phyloP scores from a whole-genome alignment of 1,140 invertebrate genomes.

The Papilio polytes region DNA sequence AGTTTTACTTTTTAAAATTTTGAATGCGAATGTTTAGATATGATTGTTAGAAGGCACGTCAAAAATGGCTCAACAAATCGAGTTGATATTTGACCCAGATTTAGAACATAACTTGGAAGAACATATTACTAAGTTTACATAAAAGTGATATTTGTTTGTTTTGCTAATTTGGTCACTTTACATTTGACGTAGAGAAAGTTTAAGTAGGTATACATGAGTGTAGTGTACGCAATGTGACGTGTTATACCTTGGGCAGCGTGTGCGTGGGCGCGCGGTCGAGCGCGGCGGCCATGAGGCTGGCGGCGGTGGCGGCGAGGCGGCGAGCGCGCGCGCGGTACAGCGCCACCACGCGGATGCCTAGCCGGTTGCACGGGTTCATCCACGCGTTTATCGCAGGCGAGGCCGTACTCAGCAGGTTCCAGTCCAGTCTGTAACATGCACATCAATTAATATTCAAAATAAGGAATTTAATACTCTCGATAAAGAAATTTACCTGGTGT shows the following conservation, averaged over 20 bases:
- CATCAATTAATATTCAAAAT: background rate
- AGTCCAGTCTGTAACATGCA: slow-evolving; percentile 89
- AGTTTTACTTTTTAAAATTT: too few species aligned
- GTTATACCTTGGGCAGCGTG: slow-evolving; percentile 90
- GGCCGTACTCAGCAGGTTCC: slow-evolving; percentile 98
- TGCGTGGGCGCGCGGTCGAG: slow-evolving; percentile 93
- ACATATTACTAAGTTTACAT: too few species aligned
- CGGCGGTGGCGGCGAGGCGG: slow-evolving; percentile 93
- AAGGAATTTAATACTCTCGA: background rate
- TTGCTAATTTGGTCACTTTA: too few species aligned
- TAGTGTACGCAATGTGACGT: too few species aligned
- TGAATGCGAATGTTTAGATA: too few species aligned
- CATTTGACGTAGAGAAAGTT: too few species aligned
- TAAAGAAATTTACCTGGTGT: slow-evolving; percentile 87
- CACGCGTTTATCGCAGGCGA: slow-evolving; percentile 98
- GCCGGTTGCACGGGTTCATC: slow-evolving; percentile 97
- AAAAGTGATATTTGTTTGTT: too few species aligned
- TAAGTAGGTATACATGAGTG: too few species aligned
- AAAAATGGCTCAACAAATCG: too few species aligned
- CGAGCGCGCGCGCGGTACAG: slow-evolving; percentile 90
- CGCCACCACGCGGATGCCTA: slow-evolving; percentile 92
- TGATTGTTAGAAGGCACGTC: too few species aligned
- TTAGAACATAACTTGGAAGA: too few species aligned
- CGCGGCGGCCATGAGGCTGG: slow-evolving; percentile 97
- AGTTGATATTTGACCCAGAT: too few species aligned